These are phyloP conservation scores for Morelia viridis DNA, from an alignment of 2,797 vertebrate genomes.

Conservation along the genomic window DNA sequence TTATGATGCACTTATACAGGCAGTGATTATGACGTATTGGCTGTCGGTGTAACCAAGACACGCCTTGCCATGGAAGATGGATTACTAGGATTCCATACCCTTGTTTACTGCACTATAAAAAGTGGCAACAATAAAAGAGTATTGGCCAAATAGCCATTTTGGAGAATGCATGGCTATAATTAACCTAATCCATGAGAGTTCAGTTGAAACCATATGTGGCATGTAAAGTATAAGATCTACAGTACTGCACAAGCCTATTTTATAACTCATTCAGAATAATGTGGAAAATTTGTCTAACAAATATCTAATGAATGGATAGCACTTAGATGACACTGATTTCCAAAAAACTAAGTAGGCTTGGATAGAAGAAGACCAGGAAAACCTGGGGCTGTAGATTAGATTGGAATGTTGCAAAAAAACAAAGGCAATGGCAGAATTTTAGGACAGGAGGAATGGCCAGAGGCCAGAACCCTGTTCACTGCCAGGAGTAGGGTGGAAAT, in stretches of 20 bases:
- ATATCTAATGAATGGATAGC: background rate
- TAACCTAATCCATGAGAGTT: background rate
- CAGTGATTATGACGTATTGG: background rate
- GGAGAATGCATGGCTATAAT: background rate
- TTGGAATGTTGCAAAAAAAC: background rate
- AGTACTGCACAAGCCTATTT: background rate
- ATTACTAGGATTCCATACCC: background rate
- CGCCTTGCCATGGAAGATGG: background rate
- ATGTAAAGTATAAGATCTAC: background rate
- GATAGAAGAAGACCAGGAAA: background rate
- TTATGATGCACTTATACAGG: background rate
- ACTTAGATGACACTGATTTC: background rate
- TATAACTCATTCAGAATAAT: background rate
- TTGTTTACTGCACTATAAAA: background rate
- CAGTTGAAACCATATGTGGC: background rate
- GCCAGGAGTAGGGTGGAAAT: too few species aligned
- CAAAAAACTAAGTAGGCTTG: background rate
- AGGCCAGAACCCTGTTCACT: background rate
- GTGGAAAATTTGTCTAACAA: background rate
- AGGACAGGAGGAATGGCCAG: background rate
- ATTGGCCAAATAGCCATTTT: background rate
- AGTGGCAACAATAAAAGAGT: background rate
- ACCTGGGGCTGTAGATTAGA: background rate
- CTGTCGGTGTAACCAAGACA: background rate
- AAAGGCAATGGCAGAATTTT: background rate